Evolutionary conservation across 2,888 invertebrate genomes (phyloP).

Genomic region (Caenorhabditis macrosperma): DNA sequence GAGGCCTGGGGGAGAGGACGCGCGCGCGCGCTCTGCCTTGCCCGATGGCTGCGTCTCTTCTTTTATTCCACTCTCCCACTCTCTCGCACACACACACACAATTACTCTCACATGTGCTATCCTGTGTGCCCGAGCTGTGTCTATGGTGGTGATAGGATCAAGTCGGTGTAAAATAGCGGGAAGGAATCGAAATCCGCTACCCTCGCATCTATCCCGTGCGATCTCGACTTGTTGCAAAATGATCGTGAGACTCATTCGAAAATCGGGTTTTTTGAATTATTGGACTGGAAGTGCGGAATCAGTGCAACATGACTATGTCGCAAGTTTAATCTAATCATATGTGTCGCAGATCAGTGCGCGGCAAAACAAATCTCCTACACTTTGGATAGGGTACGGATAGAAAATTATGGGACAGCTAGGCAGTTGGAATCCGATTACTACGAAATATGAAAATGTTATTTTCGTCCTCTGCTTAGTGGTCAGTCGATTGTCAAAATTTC

Average conservation of each 20-base stretch:
- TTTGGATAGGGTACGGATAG: too few species aligned
- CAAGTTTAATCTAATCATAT: too few species aligned
- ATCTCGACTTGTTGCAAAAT: too few species aligned
- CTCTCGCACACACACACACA: conserved; percentile 18
- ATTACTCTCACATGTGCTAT: conserved; percentile 11
- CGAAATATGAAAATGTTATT: too few species aligned
- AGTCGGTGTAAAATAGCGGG: not conserved
- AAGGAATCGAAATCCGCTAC: not conserved
- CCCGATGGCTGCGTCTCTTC: not conserved
- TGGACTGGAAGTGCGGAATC: not conserved
- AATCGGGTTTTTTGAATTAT: not conserved
- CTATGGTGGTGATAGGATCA: not conserved
- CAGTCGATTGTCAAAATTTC: too few species aligned
- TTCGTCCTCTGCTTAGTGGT: too few species aligned
- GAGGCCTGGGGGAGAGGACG: conserved; percentile 1
- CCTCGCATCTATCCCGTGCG: too few species aligned
- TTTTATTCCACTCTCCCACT: not conserved
- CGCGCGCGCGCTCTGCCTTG: not conserved
- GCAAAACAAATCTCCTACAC: too few species aligned
- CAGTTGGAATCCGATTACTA: too few species aligned
- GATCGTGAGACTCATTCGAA: not conserved
- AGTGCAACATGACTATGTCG: too few species aligned
- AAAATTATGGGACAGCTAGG: too few species aligned
- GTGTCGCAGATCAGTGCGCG: too few species aligned
- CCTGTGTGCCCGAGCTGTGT: not conserved